Base-by-base conservation (phyloP, 35 echinoderm and acorn worm species). In the Ophiothrix spiculata region DNA sequence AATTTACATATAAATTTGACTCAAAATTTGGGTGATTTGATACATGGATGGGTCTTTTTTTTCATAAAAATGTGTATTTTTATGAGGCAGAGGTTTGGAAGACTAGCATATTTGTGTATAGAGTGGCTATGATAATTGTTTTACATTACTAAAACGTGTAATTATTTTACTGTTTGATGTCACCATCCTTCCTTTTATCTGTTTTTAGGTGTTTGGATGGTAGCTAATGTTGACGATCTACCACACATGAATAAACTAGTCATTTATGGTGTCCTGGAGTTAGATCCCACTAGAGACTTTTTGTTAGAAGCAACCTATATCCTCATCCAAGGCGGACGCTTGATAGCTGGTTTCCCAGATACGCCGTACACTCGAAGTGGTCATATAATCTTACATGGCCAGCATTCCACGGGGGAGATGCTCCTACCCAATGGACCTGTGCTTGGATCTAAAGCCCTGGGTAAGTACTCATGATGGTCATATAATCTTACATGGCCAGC, bases 361-460 rank as follows among this genome's bases (percentile, higher is more conserved):
- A 36, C 81, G 39, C 89, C 96, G 23, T 99, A 94, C 89, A 49
- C 60, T 15, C 92, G 92, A 39, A 79, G 94, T 0, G 76, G 91
- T 1, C 56, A 86, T 28, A 88, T 99, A 63, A 33, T 94, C 1
- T 85, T 99, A 0, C 64, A 88, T 36, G 96, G 96, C 4, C 75
- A 93, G 35, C 96, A 94, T 56, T 91, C 83, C 63, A 99, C 96
- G 1, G 86, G 84, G n/a, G 96, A 99, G 42, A 94, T 94, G 19
- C 88, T 89, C 4, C 89, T 99, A 21, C 96, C 96, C 1, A 92
- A 83, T 80, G 96, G 96, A 86, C 96, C 96, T 29, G 94, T 91
- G 75, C 87, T 99, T 39, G 96, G 96, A 74, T 91, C 96, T 4
- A 99, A 99, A 79, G 96, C 90, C 15, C 60, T 99, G 31, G 96